Base-by-base conservation (phyloP, 2,113 vertebrate species). In the Myrmecobius fasciatus region DNA sequence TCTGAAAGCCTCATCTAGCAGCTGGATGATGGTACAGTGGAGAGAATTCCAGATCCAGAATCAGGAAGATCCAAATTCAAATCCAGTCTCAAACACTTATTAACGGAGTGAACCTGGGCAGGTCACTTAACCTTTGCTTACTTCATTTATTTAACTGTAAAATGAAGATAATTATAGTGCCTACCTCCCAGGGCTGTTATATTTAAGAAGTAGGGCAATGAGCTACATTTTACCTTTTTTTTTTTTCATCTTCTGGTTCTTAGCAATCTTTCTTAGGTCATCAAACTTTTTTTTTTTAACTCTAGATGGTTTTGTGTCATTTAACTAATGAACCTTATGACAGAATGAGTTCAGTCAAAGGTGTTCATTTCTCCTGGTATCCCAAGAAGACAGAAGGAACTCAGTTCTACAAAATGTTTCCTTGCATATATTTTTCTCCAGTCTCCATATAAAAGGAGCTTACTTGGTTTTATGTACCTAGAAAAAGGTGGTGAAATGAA, bases 161-260 rank as follows among this genome's bases (percentile, higher is more conserved):
- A 83, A 83, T 43, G n/a, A 43, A 20, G n/a, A 43, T 83, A 75
- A n/a, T 60, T 60, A 31, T 75, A 43, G 36, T 0, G 43, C n/a
- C 67, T 43, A 83, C 20, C 67, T 83, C 36, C 20, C 67, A 83
- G n/a, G 6, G 7, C 8, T 83, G 36, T 43, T 43, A 56, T 92
- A 83, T 54, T 91, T 75, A 75, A 83, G 51, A 96, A 93, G 51
- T 53, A 53, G 91, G n/a, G 24, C 52, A 67, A 46, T 91, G 89
- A 94, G 49, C 25, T 53, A 67, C 47, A 26, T 92, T 94, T 97
- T 91, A 83, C 25, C 60, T 92, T 92, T 25, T 89, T 56, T 56
- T 11, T 56, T 28, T 94, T 51, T 26, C 60, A 43, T 89, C 89
- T 75, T 67, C 83, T 53, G 92, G 46, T 36, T 25, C 83, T 91